Base-by-base conservation (phyloP, 2,888 invertebrate genomes). In the Ephialtes manifestator region DNA sequence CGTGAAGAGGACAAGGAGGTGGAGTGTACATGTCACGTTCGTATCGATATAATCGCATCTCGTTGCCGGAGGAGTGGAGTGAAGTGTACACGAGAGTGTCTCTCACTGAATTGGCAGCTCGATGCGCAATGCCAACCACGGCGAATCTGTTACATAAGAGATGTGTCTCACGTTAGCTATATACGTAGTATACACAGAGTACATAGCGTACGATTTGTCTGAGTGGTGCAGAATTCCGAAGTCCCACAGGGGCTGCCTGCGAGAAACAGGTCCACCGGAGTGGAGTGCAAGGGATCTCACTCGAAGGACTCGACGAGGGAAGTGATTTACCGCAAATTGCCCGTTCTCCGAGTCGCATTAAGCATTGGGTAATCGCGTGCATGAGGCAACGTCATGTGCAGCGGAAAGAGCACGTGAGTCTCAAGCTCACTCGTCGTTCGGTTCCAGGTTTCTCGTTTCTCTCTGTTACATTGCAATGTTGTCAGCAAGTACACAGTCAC, bases 251-350 rank as follows among this genome's bases (percentile, higher is more conserved):
- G 60, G 63, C 53, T 72, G 55, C 24, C 31, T 31, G 55, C 35
- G 53, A 63, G 60, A 65, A 75, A 79, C 43, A 67, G 48, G 46
- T 60, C 60, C 58, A 35, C 48, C 48, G 63, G 70, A 77, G 43
- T 60, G 31, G 53, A 63, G 55, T 83, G 75, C 55, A 35, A 68
- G 75, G 71, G 68, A 70, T 31, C 65, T 65, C 70, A 74, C 70
- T 86, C 65, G 55, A 78, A 78, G 60, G 78, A 65, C 77, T 76
- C 76, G 67, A 63, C 80, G 82, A 85, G 88, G 87, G 83, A 88
- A 89, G 90, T 91, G 91, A 92, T 92, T 92, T 91, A 90, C 91
- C 91, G 90, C 90, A 91, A 92, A 92, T 91, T 91, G 91, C 90
- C 81, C 87, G 88, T 89, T 91, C 89, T 84, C 87, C 85, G 86